Evolutionary conservation across 2,888 invertebrate genomes (phyloP).

Genomic region (Acleris holmiana): DNA sequence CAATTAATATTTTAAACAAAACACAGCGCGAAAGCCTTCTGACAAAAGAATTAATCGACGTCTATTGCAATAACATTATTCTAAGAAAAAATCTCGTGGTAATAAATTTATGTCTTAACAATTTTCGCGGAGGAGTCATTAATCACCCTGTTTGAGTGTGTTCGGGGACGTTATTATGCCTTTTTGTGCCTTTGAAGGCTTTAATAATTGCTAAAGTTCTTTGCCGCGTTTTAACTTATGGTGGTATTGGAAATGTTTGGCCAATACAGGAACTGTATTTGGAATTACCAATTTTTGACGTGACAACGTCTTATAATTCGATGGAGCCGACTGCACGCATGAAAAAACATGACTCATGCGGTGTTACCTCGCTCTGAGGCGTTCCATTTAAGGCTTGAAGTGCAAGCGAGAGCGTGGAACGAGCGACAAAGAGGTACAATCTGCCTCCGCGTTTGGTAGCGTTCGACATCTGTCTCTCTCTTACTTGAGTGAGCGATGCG

Average conservation of each 20-base stretch:
- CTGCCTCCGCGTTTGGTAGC: no score
- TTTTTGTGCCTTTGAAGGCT: conserved; percentile 7
- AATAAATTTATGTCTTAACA: conserved; percentile 54
- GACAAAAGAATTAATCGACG: conserved; percentile 52
- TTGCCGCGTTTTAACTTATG: background rate
- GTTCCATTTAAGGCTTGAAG: no score
- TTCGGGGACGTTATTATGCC: conserved; percentile 18
- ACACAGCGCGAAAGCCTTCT: conserved; percentile 1
- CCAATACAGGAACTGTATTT: background rate
- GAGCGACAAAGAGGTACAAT: no score
- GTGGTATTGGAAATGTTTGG: background rate
- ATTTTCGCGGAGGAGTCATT: conserved; percentile 46
- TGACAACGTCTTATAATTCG: no score
- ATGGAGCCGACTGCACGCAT: no score
- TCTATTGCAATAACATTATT: conserved; percentile 49
- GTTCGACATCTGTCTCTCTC: no score
- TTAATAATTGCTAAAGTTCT: conserved; percentile 18
- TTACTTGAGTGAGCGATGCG: no score
- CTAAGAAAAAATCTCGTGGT: conserved; percentile 40
- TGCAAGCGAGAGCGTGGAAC: no score
- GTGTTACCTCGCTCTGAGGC: no score
- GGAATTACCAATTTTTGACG: no score
- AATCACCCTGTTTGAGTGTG: conserved; percentile 31
- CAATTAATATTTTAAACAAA: conserved; percentile 11
- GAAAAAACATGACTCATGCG: no score